phyloP scores from a whole-genome alignment of 2,797 vertebrate species.

The Poeciliopsis gracilis region DNA sequence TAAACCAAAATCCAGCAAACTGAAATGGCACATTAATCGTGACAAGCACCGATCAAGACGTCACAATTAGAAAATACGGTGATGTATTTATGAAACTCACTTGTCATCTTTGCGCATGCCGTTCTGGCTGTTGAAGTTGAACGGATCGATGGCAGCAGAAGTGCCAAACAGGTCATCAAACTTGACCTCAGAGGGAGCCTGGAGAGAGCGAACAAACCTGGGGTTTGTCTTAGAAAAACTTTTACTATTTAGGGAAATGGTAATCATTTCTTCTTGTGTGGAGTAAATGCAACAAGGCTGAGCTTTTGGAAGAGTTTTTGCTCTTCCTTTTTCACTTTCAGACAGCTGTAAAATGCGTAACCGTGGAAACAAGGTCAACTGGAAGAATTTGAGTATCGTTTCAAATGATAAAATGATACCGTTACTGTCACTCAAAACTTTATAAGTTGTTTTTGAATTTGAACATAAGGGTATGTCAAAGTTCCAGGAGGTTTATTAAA shows the following conservation, averaged over 20 bases:
- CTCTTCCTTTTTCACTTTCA: neutral
- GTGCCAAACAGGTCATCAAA: conserved; percentile 98
- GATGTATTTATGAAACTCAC: conserved; percentile 48
- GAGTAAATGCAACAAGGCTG: too few species aligned
- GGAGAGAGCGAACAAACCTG: neutral
- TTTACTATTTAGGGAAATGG: neutral
- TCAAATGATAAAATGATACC: neutral
- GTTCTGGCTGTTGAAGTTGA: conserved; percentile 98
- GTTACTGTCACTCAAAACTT: neutral
- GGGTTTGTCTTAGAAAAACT: too few species aligned
- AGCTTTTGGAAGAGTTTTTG: neutral
- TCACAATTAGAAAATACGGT: neutral
- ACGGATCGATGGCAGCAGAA: conserved; percentile 88
- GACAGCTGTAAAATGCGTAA: neutral
- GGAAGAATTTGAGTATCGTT: neutral
- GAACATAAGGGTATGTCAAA: neutral
- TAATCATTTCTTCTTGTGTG: too few species aligned
- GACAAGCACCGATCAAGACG: neutral
- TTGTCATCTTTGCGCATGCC: conserved; percentile 95
- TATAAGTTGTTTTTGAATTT: neutral
- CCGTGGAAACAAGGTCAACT: neutral
- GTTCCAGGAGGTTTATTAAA: neutral
- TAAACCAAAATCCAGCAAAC: neutral
- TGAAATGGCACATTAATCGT: too few species aligned
- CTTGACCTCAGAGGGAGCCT: conserved; percentile 89